Percentiles rank a stretch among this genome's conserved stretches.
phyloP scores from a whole-genome alignment of 2,888 invertebrate genomes.

The Mythimna ferrago region DNA sequence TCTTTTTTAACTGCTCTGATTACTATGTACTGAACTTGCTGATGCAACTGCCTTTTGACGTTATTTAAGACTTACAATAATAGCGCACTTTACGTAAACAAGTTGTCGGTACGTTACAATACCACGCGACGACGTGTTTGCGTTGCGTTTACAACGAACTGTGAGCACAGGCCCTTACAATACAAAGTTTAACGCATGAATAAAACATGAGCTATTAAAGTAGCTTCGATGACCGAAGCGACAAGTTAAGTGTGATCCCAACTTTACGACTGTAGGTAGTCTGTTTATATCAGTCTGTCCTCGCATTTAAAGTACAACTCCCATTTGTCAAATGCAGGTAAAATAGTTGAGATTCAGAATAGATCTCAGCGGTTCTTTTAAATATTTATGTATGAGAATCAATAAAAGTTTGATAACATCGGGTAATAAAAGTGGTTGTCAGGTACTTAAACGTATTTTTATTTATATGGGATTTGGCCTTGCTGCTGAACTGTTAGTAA shows the following conservation, averaged over 20 bases:
- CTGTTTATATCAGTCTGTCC: slow-evolving; percentile 35
- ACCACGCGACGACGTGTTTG: no score
- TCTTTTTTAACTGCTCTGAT: no score
- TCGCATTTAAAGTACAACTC: slow-evolving; percentile 2
- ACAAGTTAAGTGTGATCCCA: slow-evolving; percentile 49
- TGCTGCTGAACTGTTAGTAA: background rate
- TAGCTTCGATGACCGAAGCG: slow-evolving; percentile 25
- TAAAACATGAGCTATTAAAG: slow-evolving; percentile 50
- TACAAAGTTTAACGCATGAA: slow-evolving; percentile 27
- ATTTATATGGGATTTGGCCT: slow-evolving; percentile 18
- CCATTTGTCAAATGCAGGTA: slow-evolving; percentile 25
- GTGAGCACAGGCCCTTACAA: slow-evolving; percentile 18
- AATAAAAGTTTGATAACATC: slow-evolving; percentile 35
- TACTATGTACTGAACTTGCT: no score
- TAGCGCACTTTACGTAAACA: background rate
- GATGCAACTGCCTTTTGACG: no score
- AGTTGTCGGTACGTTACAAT: background rate
- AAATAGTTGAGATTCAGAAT: slow-evolving; percentile 6
- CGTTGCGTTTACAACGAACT: background rate
- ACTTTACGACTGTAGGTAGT: slow-evolving; percentile 35
- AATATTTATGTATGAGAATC: background rate
- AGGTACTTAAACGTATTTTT: slow-evolving; percentile 6
- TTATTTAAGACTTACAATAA: no score
- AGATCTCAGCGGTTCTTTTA: slow-evolving; percentile 11
- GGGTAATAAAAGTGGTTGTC: slow-evolving; percentile 25